Percentiles rank a stretch among this genome's conserved stretches.
These are phyloP conservation scores for Rhincodon typus DNA, from an alignment of 2,797 vertebrate genomes.

Conservation along the genomic window DNA sequence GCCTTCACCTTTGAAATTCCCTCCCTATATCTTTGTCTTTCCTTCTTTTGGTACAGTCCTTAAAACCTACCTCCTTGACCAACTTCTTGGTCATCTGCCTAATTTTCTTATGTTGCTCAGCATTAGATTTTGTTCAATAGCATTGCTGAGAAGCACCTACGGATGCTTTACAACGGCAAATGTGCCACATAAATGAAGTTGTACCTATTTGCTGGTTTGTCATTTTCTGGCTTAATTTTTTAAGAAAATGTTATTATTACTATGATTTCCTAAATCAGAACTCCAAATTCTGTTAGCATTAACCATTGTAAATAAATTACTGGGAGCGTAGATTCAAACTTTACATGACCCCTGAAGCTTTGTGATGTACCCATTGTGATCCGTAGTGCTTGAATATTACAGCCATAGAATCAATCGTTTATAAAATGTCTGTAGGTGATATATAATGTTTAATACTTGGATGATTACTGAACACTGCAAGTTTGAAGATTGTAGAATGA, in stretches of 20 bases:
- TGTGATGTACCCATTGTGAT: background rate
- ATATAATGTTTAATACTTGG: background rate
- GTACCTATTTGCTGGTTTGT: background rate
- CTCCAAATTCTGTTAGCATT: background rate
- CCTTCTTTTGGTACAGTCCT: background rate
- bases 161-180: background rate
- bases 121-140: background rate
- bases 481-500: background rate
- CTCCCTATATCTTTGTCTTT: background rate
- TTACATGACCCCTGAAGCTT: background rate
- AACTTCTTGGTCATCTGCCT: background rate
- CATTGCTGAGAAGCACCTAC: background rate
- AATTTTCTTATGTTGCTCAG: background rate
- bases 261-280: background rate
- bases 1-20: background rate
- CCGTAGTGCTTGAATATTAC: background rate
- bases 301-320: background rate
- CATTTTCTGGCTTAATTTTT: background rate
- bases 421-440: background rate
- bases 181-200: background rate
- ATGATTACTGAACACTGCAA: background rate
- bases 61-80: background rate
- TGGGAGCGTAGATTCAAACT: background rate
- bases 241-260: background rate
- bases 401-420: background rate